Base-by-base conservation (phyloP, 2,888 invertebrate species). In the Hybos culiciformis region DNA sequence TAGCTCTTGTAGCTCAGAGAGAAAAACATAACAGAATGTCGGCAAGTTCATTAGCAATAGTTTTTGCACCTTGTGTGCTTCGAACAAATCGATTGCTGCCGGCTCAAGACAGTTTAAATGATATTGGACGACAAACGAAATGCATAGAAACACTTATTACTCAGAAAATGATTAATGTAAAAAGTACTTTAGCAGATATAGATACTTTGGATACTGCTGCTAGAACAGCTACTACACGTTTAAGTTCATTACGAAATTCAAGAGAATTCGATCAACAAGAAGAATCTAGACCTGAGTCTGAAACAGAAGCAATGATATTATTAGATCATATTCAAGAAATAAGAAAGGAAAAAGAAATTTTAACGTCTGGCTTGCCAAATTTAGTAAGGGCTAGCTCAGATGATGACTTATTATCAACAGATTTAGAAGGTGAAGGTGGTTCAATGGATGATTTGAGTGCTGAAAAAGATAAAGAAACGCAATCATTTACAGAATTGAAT, bases 31-130 rank as follows among this genome's bases (percentile, higher is more conserved):
- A 93, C 68, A 72, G 88, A 52, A 94, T 94, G 94, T 86, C 86
- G 43, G 78, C 91, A 1, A 84, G 85, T 58, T 86, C 88, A 41
- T 68, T 94, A 51, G 90, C 93, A 41, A 91, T 93, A 53, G 90
- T 94, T 50, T 94, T 93, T 69, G 92, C 92, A 34, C 93, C 94
- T 38, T 93, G 93, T 66, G 84, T 94, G 47, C 71, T 94, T 51
- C 75, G 92, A 55, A 87, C 91, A 50, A 86, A 85, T 67, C 82
- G 87, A 62, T 69, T 78, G 48, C 77, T 90, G 52, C 88, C 88
- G 37, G 93, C 92, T 41, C 92, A 93, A 68, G 90, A 88, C 63
- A 86, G 90, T 58, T 72, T 94, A 50, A 81, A 82, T 57, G 91
- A 93, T 67, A 90, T 93, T 57, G 79, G 84, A 54, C 77, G 84